Base-by-base conservation (phyloP, 92 coral and sea anemone genomes). In the Epizoanthus fatuus region DNA sequence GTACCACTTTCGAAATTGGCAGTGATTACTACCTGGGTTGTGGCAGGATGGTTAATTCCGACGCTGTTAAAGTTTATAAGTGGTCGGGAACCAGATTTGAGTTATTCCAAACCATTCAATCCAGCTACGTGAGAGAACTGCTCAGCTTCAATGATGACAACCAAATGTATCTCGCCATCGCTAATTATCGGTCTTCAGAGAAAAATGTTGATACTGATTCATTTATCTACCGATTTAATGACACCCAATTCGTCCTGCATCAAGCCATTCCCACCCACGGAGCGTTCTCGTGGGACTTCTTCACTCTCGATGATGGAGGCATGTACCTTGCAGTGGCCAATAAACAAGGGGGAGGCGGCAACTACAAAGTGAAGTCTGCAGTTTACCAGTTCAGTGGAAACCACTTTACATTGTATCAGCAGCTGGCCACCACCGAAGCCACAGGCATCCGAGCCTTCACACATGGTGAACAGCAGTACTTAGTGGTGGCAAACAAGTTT, bases 311-410 rank as follows among this genome's bases (percentile, higher is more conserved):
- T 6, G 42, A 65, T 13, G 70, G 70, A 3, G 70, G 35, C 8
- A 37, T 65, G 70, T 65, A 19, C 42, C 42, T 65, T 7, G 70
- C 20, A 5, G 70, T 65, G 20, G 70, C 70, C 5, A 65, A 65
- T 11, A 19, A 22, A 49, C 12, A 49, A 12, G 53, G 13, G 4
- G 35, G 70, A 25, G 14, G 70, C 47, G 15, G 15, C 10, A 65
- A 32, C 37, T 6, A 29, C 16, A 13, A 37, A 10, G 70, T 65
- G 14, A 65, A 65, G 11, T 65, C 70, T 13, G 42, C 9, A 7
- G 53, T 49, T 49, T 49, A 8, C 9, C 53, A 49, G 53, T 49
- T 49, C 53, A 49, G 11, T 16, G 42, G 35, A 6, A 25, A 65
- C 70, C 37, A 14, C 2, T 65, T 65, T 37, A 65, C 10, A 1